Percentiles rank a stretch among this genome's conserved stretches.
phyloP scores from a whole-genome alignment of 2,113 vertebrate species.

The Mesocricetus auratus region DNA sequence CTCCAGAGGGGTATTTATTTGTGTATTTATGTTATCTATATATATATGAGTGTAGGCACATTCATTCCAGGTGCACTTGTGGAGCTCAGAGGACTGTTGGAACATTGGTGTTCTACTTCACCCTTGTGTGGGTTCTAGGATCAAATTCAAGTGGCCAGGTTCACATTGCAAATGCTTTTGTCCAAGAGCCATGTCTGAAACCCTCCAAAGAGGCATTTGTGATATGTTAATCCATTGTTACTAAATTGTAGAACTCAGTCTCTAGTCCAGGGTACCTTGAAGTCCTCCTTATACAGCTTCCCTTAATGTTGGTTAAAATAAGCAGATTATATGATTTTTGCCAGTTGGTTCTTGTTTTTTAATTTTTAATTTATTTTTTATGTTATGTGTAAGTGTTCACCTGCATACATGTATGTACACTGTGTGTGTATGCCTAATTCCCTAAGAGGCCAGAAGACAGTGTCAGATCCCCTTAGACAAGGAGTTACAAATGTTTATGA shows the following conservation, averaged over 20 bases:
- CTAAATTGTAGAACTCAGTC: constrained; percentile 6
- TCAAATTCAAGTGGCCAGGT: not conserved
- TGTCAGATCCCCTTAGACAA: too few species aligned
- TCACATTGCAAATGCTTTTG: not conserved
- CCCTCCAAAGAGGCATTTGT: not conserved
- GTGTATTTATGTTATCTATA: not conserved
- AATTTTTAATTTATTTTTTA: not conserved
- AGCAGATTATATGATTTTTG: not conserved
- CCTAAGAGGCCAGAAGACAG: not conserved
- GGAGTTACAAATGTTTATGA: not conserved
- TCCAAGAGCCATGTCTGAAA: not conserved
- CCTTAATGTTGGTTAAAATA: constrained; percentile 24
- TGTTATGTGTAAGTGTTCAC: not conserved
- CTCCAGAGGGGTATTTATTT: not conserved
- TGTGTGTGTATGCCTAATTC: not conserved
- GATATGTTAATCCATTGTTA: not conserved
- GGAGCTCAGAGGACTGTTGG: not conserved
- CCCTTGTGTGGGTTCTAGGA: not conserved
- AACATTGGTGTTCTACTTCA: not conserved
- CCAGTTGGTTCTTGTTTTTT: not conserved
- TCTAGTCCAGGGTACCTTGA: not conserved
- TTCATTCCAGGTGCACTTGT: not conserved
- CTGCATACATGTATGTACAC: not conserved
- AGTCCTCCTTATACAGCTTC: not conserved
- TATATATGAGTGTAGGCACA: not conserved